Evolutionary conservation across 2,113 vertebrate genomes (phyloP), one percentile per base, ranked within the genome.

Genomic region (Cricetomys ansorgei): DNA sequence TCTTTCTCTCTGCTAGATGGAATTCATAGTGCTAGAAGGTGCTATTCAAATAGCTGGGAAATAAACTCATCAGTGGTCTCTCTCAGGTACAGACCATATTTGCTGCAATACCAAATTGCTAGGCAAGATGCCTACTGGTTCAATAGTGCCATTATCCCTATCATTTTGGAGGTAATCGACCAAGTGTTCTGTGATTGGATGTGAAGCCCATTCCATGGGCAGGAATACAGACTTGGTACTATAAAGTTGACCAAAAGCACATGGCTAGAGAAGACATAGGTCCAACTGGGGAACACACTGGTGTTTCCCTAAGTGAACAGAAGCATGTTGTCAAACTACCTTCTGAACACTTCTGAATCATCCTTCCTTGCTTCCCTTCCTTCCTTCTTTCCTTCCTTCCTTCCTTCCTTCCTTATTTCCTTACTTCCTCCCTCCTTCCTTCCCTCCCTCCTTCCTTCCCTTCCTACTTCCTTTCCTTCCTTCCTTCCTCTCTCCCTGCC

Each of bases 401-500:
- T 77, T 4, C 13, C 31, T 77, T 1, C 45, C 1, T 16, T 3
- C 29, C n/a, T n/a, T n/a, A n/a, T n/a, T n/a, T n/a, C n/a, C n/a
- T n/a, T n/a, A n/a, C n/a, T n/a, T n/a, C n/a, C n/a, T n/a, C n/a
- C 9, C 25, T 16, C 37, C 13, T 27, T 23, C 4, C 17, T 2
- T 15, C 4, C 50, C 19, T 3, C 8, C 23, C 7, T 25, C 29
- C 23, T 21, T 21, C 40, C 21, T 31, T 10, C 15, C 34, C 17
- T 17, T 17, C 50, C 4, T 21, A 3, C 27, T 1, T 16, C 2
- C 8, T 7, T 23, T 15, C 16, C 7, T 48, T 1, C 45, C 31
- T 87, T 55, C 8, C 6, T 21, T 40, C 17, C n/a, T 9, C n/a
- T 21, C n/a, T 3, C 7, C 7, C n/a, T 21, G n/a, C 15, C 69